Base-by-base conservation (phyloP, 1,140 invertebrate species). In the Temnothorax nylanderi region DNA sequence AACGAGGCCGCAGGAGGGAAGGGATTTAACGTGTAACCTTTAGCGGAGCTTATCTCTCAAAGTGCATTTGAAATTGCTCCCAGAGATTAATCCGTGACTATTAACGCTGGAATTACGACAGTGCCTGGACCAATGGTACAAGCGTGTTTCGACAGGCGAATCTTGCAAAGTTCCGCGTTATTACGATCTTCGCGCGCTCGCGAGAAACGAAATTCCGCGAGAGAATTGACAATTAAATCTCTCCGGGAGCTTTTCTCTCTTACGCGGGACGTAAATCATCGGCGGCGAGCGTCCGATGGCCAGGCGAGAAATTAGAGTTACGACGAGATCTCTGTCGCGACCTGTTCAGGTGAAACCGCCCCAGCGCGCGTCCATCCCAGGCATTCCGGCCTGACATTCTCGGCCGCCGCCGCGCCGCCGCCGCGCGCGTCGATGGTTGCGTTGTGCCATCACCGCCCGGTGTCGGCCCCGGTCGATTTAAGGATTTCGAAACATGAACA, bases 401-500 rank as follows among this genome's bases (percentile, higher is more conserved):
- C 87, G 77, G 86, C 13, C 62, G 34, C 81, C 26, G 1, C 26
- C 26, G 26, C 26, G 26, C 26, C 26, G 26, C 26, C 0, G 37
- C 37, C 37, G 47, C 34, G 34, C 32, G 26, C 64, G 18, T 16
- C 13, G 16, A 26, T n/a, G 26, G 64, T 26, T 1, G 62, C 81
- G 75, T 88, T 90, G 67, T 90, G 65, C 86, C 89, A 90, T 75
- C 75, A 51, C 34, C 81, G 64, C 16, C 18, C 62, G 49, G 32
- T 26, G 26, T 18, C 21, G n/a, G 18, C 37, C 13, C 49, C 49
- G 67, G 80, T 84, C 69, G n/a, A 26, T 74, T 75, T 75, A 60
- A 75, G 32, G 82, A 91, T 91, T 91, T 90, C 89, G 77, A 88
- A 86, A 90, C 58, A 32, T 67, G 26, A 10, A 16, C 13, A 69